Conservation (phyloP, 2,113 vertebrate genomes). For the Scytalopus superciliaris region DNA sequence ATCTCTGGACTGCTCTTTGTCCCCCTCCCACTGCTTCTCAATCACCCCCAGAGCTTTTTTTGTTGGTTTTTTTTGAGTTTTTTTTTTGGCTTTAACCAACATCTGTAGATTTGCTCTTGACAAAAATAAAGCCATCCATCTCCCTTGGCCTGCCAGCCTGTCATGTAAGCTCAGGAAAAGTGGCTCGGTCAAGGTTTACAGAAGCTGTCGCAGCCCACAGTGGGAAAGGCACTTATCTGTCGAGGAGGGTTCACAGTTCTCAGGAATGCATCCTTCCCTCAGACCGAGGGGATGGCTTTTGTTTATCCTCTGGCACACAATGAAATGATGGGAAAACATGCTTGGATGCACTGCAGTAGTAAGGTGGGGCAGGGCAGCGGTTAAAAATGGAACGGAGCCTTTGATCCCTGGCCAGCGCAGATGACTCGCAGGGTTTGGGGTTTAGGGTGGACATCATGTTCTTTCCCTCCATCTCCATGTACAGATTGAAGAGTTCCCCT, state of each 20-base stretch:
- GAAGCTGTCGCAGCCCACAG: slow-evolving; percentile 29
- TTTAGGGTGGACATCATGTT: slow-evolving; percentile 52
- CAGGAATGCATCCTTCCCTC: slow-evolving; percentile 73
- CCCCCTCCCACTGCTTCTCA: neutral
- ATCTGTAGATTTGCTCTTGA: slow-evolving; percentile 59
- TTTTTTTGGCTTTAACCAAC: neutral
- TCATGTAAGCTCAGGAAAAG: slow-evolving; percentile 65
- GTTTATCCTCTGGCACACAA: slow-evolving; percentile 83
- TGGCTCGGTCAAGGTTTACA: slow-evolving; percentile 63
- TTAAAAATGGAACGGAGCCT: slow-evolving; percentile 77
- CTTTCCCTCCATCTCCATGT: slow-evolving; percentile 35
- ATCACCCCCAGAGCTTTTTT: neutral
- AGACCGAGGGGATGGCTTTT: slow-evolving; percentile 71
- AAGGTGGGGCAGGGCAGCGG: slow-evolving; percentile 72
- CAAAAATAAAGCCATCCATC: slow-evolving; percentile 74
- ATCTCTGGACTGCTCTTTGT: neutral
- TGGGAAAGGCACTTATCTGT: slow-evolving; percentile 74
- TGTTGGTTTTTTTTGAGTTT: neutral
- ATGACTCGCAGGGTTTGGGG: slow-evolving; percentile 58
- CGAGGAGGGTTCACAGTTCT: slow-evolving; percentile 41
- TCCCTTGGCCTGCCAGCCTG: slow-evolving; percentile 37
- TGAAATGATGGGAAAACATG: slow-evolving; percentile 78
- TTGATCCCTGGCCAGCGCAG: slow-evolving; percentile 77
- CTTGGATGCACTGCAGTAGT: slow-evolving; percentile 62
- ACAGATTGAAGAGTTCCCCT: slow-evolving; percentile 24